Evolutionary conservation across 2,113 vertebrate genomes (phyloP).

Genomic region (Martes martes): DNA sequence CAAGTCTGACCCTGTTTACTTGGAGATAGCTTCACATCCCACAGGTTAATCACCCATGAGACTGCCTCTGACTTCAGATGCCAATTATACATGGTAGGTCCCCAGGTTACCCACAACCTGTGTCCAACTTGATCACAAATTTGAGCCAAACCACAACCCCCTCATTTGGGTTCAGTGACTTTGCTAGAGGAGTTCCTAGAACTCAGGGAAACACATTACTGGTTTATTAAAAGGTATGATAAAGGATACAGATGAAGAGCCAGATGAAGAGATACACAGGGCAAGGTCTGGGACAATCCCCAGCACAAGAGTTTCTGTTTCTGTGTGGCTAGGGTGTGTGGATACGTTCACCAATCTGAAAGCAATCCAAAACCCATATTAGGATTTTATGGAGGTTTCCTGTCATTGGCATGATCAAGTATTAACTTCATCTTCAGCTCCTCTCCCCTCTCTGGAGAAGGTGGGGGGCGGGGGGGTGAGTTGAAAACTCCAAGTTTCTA

Average conservation of each 20-base stretch:
- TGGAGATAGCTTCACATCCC: background rate
- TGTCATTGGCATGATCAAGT: background rate
- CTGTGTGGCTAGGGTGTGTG: background rate
- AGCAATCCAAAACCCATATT: background rate
- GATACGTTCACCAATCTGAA: background rate
- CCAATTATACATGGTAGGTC: background rate
- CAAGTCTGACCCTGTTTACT: background rate
- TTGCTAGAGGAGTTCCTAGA: background rate
- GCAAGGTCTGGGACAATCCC: background rate
- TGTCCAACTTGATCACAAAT: background rate
- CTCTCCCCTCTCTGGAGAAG: background rate
- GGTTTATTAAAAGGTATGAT: background rate
- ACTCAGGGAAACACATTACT: background rate
- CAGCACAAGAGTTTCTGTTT: background rate
- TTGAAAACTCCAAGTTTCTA: background rate
- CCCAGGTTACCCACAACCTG: background rate
- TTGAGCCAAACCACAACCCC: background rate
- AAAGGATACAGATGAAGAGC: background rate
- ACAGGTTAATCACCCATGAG: background rate
- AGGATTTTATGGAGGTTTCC: background rate
- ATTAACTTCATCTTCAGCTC: background rate
- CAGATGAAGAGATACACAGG: background rate
- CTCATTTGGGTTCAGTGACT: background rate
- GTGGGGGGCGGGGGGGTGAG: too few species aligned
- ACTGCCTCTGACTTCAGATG: background rate